Conservation (phyloP, 2,797 vertebrate species). For the Microctenopoma lineatum region DNA sequence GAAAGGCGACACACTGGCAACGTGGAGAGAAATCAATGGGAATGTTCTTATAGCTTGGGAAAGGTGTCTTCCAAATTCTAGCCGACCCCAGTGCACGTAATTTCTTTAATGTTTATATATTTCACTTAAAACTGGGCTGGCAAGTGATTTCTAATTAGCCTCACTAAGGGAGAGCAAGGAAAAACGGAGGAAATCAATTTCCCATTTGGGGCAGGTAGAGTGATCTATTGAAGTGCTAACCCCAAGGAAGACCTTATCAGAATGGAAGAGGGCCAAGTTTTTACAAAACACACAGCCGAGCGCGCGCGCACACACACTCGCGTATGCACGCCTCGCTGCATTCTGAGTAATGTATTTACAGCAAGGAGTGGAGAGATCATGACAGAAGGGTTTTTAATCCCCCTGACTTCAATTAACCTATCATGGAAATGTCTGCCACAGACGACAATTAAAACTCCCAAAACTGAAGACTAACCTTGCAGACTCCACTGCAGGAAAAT, state of each 20-base stretch:
- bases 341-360: conserved; percentile 61
- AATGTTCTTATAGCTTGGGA: conserved; percentile 12
- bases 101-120: conserved; percentile 40
- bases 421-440: conserved; percentile 57
- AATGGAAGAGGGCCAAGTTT: conserved; percentile 39
- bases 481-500: conserved; percentile 23
- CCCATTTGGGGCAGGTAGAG: conserved; percentile 71
- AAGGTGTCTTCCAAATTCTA: conserved; percentile 15
- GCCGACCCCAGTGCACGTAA: conserved; percentile 27
- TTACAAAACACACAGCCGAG: conserved; percentile 36
- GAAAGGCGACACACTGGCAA: conserved; percentile 22
- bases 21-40: conserved; percentile 12
- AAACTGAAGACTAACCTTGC: conserved; percentile 54
- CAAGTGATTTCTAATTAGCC: conserved; percentile 76
- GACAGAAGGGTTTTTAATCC: conserved; percentile 66
- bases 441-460: conserved; percentile 61
- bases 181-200: conserved; percentile 77
- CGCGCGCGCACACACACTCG: neutral
- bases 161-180: conserved; percentile 49
- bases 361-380: conserved; percentile 51
- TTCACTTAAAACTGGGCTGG: conserved; percentile 43
- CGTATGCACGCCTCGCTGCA: conserved; percentile 20
- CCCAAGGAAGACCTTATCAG: conserved; percentile 67
- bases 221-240: conserved; percentile 73
- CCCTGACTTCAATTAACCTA: conserved; percentile 79